These are phyloP conservation scores for Parochlus steinenii DNA, from an alignment of 2,888 invertebrate species.

Conservation along the genomic window DNA sequence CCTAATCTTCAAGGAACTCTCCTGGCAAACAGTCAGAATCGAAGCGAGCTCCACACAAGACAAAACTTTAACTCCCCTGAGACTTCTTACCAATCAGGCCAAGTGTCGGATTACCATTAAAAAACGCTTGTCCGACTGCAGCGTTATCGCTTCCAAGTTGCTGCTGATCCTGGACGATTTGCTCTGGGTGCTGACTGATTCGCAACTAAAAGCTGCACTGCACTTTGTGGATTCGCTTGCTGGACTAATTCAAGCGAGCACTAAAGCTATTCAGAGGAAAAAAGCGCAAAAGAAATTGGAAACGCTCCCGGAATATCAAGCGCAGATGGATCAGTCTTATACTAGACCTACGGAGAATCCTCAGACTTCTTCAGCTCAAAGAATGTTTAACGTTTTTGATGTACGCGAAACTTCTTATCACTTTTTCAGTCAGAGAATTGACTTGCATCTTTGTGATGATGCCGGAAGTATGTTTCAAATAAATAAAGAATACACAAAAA, in stretches of 20 bases:
- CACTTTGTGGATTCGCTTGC: slow-evolving; percentile 75
- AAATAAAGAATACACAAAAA: slow-evolving; percentile 6
- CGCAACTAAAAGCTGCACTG: slow-evolving; percentile 84
- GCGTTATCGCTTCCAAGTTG: slow-evolving; percentile 78
- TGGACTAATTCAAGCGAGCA: slow-evolving; percentile 63
- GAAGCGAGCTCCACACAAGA: slow-evolving; percentile 78
- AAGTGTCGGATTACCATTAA: slow-evolving; percentile 90
- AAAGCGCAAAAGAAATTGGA: slow-evolving; percentile 73
- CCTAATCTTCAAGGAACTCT: slow-evolving; percentile 90
- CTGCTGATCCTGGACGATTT: slow-evolving; percentile 89
- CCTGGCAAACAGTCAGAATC: slow-evolving; percentile 93
- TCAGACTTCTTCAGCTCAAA: slow-evolving; percentile 30
- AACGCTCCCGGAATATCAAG: slow-evolving; percentile 56
- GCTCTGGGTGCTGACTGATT: slow-evolving; percentile 93
- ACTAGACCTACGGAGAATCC: slow-evolving; percentile 20
- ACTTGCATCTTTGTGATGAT: slow-evolving; percentile 93
- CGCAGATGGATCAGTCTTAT: slow-evolving; percentile 41
- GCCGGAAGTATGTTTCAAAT: slow-evolving; percentile 49
- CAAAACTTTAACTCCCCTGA: slow-evolving; percentile 65
- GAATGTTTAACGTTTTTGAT: slow-evolving; percentile 73
- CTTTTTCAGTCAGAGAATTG: slow-evolving; percentile 79
- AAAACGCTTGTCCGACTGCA: slow-evolving; percentile 68
- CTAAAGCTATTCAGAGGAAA: slow-evolving; percentile 57
- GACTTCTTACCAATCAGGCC: slow-evolving; percentile 85
- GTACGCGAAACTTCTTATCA: slow-evolving; percentile 98